Evolutionary conservation across 2,113 vertebrate genomes (phyloP), one percentile per base, ranked within the genome.

Genomic region (Pomatostomus ruficeps): DNA sequence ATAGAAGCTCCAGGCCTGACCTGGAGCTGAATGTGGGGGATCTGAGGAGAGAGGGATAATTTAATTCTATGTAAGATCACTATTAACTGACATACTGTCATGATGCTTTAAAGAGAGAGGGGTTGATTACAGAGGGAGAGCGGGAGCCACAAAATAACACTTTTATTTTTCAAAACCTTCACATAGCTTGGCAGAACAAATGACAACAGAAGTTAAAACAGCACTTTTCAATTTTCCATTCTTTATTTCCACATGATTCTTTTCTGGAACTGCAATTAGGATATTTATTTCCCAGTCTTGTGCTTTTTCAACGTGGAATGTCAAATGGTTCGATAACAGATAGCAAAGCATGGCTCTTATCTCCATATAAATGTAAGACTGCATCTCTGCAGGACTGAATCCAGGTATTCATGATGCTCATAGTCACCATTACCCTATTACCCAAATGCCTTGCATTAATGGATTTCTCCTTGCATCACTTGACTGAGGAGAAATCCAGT

Each of bases 91-190:
- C 38, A 91, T 2, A 1, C 19, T 93, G 75, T 71, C 90, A 52
- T 52, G 54, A 55, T 54, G 59, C 58, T 88, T 89, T 66, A 82
- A 45, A 85, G 51, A 73, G 83, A 52, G 25, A 89, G 48, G 18
- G 54, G 8, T 45, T 71, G 55, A 88, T 91, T 91, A 81, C 52
- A 89, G 70, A 76, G 38, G 54, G n/a, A 91, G 51, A 80, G 24
- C 35, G 70, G 51, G 61, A 93, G 38, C 54, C 77, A 93, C 91
- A 91, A 78, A 94, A 67, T 13, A 95, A 43, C 76, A 78, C 29
- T 93, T 94, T 67, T 45, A 55, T 81, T 89, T 91, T 92, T 80
- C 73, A 75, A 84, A 93, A 67, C 55, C 61, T 88, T 92, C 73
- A 72, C 19, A 22, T 52, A 88, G 10, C 57, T 79, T 93, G 57